Base-by-base conservation (phyloP, 1,140 invertebrate species). In the Drosophila kanapiae region DNA sequence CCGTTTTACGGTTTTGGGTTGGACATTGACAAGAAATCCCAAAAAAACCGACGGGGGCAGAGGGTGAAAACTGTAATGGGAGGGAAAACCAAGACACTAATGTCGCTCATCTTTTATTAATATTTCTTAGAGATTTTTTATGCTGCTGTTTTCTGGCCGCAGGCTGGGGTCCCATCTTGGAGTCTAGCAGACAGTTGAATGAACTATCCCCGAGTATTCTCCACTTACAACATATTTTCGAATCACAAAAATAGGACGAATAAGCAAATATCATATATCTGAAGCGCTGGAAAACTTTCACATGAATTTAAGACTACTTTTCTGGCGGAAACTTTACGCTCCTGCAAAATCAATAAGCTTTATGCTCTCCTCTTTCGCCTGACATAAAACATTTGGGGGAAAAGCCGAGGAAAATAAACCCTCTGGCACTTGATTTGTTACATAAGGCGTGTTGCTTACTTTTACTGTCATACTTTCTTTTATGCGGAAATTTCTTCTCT, bases 21-120 rank as follows among this genome's bases (percentile, higher is more conserved):
- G 77, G 53, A 80, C 77, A 83, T 82, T 78, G 56, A 74, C 62
- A 82, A 77, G 71, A 79, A 71, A 54, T 33, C 56, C 64, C 47
- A 57, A 59, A 61, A 70, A 40, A 33, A 16, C 35, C 47, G 16
- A 35, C 43, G 18, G 47, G 38, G 23, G 31, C 31, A 6, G 31
- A 31, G 31, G 16, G 57, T 54, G 37, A 53, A 45, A 64, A 59
- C 47, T 42, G 63, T 78, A 78, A 69, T 68, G 75, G 75, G 57
- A 33, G 23, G 68, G 54, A 47, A 37, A 57, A 78, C 65, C 77
- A 76, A 81, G 74, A 79, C 85, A 90, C 86, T 88, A 88, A 88
- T 88, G 78, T 88, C 70, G 85, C 85, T 90, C 85, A 88, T 88
- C 85, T 88, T 88, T 88, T 88, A 90, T 88, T 88, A 90, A 90